Percentiles rank a stretch among this genome's conserved stretches.
Evolutionary conservation across 2,797 vertebrate genomes (phyloP).

Genomic region (Paramormyrops hopkinsi): DNA sequence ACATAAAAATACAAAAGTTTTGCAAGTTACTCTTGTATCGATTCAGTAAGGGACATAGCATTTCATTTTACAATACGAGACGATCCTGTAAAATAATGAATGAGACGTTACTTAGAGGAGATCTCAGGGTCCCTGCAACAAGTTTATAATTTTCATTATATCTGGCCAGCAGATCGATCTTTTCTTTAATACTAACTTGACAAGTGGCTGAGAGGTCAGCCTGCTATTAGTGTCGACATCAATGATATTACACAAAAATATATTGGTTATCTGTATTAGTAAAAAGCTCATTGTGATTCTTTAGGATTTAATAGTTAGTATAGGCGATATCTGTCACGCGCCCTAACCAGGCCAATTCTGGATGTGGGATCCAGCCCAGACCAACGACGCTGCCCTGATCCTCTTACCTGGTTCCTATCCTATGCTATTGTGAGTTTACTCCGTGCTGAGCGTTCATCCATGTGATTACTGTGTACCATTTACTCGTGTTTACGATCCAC

Average conservation of each 20-base stretch:
- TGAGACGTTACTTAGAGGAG: neutral
- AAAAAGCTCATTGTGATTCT: neutral
- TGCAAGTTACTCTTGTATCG: neutral
- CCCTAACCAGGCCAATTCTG: neutral
- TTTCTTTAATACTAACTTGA: neutral
- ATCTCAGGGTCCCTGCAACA: neutral
- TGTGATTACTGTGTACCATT: neutral
- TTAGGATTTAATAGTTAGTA: neutral
- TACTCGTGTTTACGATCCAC: neutral
- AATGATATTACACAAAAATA: neutral
- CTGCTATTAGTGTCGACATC: neutral
- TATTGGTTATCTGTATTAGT: neutral
- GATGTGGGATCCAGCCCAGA: neutral
- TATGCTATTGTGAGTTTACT: neutral
- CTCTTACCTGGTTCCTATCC: neutral
- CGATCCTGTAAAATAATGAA: neutral
- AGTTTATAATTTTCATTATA: neutral
- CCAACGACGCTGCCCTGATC: neutral
- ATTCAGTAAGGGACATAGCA: neutral
- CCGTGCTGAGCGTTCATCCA: neutral
- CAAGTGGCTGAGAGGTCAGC: neutral
- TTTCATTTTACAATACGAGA: neutral
- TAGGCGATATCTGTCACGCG: neutral
- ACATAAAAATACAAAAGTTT: neutral
- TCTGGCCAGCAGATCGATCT: neutral